Conservation (phyloP, 2,797 vertebrate genomes). For the Danio tinwini region DNA sequence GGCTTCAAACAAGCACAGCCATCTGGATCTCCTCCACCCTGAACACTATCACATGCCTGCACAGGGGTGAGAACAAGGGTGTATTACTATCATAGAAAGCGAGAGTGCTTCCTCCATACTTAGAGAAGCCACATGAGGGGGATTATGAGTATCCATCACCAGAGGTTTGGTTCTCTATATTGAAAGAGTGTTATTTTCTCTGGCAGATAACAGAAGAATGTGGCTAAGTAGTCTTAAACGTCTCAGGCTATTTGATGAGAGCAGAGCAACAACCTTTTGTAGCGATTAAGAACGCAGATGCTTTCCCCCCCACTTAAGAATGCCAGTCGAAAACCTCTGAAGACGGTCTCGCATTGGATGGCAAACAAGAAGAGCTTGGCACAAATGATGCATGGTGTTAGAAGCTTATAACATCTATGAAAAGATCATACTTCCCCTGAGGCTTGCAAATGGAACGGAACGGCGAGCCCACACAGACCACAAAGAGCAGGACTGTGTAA, state of each 20-base stretch:
- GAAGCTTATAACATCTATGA: slow-evolving; percentile 38
- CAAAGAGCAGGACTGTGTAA: background rate
- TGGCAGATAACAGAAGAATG: slow-evolving; percentile 42
- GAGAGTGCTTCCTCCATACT: slow-evolving; percentile 43
- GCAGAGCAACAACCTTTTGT: slow-evolving; percentile 36
- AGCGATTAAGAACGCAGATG: slow-evolving; percentile 20
- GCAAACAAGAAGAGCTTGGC: slow-evolving; percentile 27
- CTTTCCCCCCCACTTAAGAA: slow-evolving; percentile 3
- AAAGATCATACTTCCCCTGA: slow-evolving; percentile 45
- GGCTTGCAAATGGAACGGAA: slow-evolving; percentile 35
- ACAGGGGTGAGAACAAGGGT: slow-evolving; percentile 51
- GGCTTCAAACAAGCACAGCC: slow-evolving; percentile 63
- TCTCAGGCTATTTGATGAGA: slow-evolving; percentile 43
- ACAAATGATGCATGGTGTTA: slow-evolving; percentile 20
- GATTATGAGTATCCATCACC: slow-evolving; percentile 57
- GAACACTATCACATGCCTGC: slow-evolving; percentile 53
- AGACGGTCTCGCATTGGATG: background rate
- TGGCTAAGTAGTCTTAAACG: slow-evolving; percentile 44
- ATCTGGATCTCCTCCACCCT: slow-evolving; percentile 61
- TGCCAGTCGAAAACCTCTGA: background rate
- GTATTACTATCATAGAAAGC: slow-evolving; percentile 50
- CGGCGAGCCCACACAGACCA: slow-evolving; percentile 4
- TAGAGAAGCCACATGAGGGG: slow-evolving; percentile 53
- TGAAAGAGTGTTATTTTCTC: slow-evolving; percentile 52
- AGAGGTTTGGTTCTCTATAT: slow-evolving; percentile 44